These are phyloP conservation scores for Papilio glaucus DNA, from an alignment of 1,140 invertebrate species.

Conservation along the genomic window DNA sequence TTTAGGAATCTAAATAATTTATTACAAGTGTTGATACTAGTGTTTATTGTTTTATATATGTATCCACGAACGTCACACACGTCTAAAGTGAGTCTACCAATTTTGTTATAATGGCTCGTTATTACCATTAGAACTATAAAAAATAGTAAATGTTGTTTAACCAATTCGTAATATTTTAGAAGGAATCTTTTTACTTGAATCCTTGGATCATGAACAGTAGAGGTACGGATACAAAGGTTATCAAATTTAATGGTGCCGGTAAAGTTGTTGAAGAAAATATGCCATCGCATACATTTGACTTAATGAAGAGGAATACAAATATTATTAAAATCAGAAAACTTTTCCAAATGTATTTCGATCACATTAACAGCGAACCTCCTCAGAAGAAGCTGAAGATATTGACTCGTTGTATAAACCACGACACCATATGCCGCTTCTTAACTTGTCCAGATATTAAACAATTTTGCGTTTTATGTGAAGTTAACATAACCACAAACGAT, in stretches of 20 bases:
- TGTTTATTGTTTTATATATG: not conserved
- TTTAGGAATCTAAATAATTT: slow-evolving; percentile 11
- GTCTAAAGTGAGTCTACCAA: slow-evolving; percentile 5
- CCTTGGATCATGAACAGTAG: slow-evolving; percentile 56
- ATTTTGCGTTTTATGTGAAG: slow-evolving; percentile 62
- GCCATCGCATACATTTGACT: slow-evolving; percentile 37
- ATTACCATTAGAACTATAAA: not conserved
- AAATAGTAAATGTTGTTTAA: not conserved
- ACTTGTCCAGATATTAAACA: slow-evolving; percentile 56
- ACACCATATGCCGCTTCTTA: slow-evolving; percentile 59
- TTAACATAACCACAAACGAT: slow-evolving; percentile 42
- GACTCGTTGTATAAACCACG: slow-evolving; percentile 53
- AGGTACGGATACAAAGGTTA: slow-evolving; percentile 46
- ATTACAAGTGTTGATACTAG: not conserved
- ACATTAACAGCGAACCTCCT: not conserved
- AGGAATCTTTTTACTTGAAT: slow-evolving; percentile 45
- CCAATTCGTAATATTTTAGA: slow-evolving; percentile 5
- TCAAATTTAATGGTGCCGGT: slow-evolving; percentile 56
- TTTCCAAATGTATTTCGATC: slow-evolving; percentile 1
- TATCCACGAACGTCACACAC: not conserved
- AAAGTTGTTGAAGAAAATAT: slow-evolving; percentile 41
- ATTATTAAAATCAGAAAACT: slow-evolving; percentile 7
- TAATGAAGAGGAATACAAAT: slow-evolving; percentile 11
- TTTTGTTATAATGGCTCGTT: not conserved
- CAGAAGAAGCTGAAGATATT: slow-evolving; percentile 54